Conservation (phyloP, 2,888 invertebrate genomes). For the Calliopum simillimum region DNA sequence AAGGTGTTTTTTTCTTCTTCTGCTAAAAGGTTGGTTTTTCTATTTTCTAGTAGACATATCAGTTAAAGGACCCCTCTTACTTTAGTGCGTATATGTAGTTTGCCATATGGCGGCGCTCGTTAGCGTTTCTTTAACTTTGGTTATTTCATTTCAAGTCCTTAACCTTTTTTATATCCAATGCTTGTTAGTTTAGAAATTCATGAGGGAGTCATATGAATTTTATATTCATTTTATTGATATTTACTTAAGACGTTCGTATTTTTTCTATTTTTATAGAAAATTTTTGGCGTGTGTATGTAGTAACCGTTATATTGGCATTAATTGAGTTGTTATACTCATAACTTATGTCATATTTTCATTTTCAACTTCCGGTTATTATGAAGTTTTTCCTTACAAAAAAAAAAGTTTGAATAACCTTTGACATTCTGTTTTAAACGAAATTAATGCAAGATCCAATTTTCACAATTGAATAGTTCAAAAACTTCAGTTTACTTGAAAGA, state of each 20-base stretch:
- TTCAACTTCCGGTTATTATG: not conserved
- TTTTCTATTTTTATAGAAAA: not conserved
- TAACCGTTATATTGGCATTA: not conserved
- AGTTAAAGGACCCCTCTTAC: too few relatives aligned
- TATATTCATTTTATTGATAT: constrained; percentile 7
- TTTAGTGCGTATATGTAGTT: too few relatives aligned
- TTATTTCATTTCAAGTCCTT: not conserved
- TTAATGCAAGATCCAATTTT: too few relatives aligned
- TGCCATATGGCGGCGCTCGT: too few relatives aligned
- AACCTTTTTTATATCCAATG: constrained; percentile 1
- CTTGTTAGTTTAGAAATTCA: not conserved
- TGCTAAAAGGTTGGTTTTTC: not conserved
- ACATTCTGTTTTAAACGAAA: too few relatives aligned
- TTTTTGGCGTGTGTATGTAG: too few relatives aligned
- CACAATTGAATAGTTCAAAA: too few relatives aligned
- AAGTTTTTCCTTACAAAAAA: too few relatives aligned
- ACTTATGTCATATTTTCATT: constrained; percentile 1
- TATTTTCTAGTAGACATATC: not conserved
- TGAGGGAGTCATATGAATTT: constrained; percentile 8
- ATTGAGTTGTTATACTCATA: not conserved
- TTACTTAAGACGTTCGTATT: constrained; percentile 9
- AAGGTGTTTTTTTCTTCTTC: not conserved
- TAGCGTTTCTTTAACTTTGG: not conserved
- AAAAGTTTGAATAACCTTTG: too few relatives aligned
- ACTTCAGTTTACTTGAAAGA: too few relatives aligned